phyloP scores from a whole-genome alignment of 2,113 vertebrate genomes.

The Cochlearius cochlearius region DNA sequence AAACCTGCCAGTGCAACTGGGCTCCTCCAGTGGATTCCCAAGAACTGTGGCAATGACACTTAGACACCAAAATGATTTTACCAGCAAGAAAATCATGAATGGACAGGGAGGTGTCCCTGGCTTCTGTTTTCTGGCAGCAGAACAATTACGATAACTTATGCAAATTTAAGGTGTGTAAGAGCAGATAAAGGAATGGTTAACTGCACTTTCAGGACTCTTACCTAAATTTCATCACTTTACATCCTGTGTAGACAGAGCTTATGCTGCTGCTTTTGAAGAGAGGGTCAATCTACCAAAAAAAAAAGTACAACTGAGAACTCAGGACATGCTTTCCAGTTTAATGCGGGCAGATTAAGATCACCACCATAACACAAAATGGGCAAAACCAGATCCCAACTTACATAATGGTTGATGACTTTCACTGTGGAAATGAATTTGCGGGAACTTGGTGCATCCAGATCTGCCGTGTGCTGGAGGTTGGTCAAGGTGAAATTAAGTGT shows the following conservation, averaged over 20 bases:
- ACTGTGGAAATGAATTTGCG: background rate
- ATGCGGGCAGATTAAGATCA: background rate
- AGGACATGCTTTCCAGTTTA: no score
- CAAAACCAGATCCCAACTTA: background rate
- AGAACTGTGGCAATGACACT: background rate
- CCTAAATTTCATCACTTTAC: constrained; percentile 48
- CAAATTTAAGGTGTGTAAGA: background rate
- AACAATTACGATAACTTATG: background rate
- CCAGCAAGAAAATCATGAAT: background rate
- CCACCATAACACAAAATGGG: background rate
- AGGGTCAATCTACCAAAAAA: constrained; percentile 21
- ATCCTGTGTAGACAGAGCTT: constrained; percentile 30
- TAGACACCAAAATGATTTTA: background rate
- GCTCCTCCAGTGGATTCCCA: background rate
- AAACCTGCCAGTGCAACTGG: background rate
- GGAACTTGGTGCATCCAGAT: background rate
- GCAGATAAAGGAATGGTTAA: background rate
- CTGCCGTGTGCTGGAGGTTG: background rate
- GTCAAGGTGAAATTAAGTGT: constrained; percentile 56
- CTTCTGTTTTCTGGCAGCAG: background rate
- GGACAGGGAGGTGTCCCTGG: background rate
- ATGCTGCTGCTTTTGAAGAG: constrained; percentile 46
- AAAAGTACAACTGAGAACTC: background rate
- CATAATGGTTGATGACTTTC: background rate
- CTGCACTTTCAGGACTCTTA: background rate